Evolutionary conservation across 1,140 invertebrate genomes (phyloP), one percentile per base, ranked within the genome.

Genomic region (Halyomorpha halys): DNA sequence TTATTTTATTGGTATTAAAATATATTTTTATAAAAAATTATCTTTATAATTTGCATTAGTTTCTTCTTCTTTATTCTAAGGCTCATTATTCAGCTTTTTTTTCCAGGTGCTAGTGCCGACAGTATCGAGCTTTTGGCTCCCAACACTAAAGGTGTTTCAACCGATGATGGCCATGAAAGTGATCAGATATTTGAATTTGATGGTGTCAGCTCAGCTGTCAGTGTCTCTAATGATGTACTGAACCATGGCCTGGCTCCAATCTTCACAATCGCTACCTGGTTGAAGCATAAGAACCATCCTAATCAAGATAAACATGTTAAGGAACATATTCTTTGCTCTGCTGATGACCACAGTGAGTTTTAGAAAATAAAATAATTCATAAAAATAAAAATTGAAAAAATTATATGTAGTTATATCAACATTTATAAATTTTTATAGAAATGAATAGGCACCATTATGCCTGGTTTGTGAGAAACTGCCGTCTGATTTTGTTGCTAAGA

Each of bases 391-490:
- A 49, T 19, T 49, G 19, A 49, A 19, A 21, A 11, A n/a, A n/a
- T n/a, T n/a, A n/a, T n/a, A 14, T 49, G 19, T n/a, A 49, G 27
- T 1, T 23, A 27, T 56, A 18, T 56, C 2, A 56, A 23, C 9
- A 59, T 21, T 27, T 16, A 11, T 27, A 34, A 27, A 23, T 68
- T 70, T 73, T 76, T 80, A 66, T 73, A 89, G 90, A 94, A 81
- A 95, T 97, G 92, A 98, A 97, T 76, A 85, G 97, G 45, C 96
- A 98, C 76, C 97, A 99, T 78, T 97, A 97, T 76, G 90, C 94
- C 8, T 77, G 98, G 67, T 98, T 98, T 78, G 86, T 99, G 0
- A 84, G 96, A 63, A 97, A 98, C 77, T 98, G 96, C 75, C 87
- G 94, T 15, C 78, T 99, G 67, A 96, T 98, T 68, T 80, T 99